These are phyloP conservation scores for Anthonomus grandis DNA, from an alignment of 1,140 invertebrate genomes.

Conservation along the genomic window DNA sequence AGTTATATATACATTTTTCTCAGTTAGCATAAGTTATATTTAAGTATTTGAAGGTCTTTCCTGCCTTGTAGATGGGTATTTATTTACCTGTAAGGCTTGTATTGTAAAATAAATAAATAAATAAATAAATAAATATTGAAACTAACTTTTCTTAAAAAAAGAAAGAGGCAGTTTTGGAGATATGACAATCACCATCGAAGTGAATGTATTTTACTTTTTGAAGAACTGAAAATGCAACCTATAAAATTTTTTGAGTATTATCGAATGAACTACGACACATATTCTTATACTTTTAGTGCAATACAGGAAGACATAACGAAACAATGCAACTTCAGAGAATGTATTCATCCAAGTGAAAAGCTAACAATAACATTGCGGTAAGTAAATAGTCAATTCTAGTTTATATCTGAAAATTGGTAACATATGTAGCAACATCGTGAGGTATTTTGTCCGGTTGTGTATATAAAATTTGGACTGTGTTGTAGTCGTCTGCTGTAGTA, in stretches of 20 bases:
- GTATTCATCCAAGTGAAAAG: background rate
- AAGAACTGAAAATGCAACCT: background rate
- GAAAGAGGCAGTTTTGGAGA: conserved; percentile 5
- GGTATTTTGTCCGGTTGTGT: background rate
- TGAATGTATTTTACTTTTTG: conserved; percentile 5
- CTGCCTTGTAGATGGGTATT: too few relatives aligned
- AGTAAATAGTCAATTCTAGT: conserved; percentile 7
- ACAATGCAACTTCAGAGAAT: conserved; percentile 6
- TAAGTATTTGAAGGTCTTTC: too few relatives aligned
- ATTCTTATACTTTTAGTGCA: conserved; percentile 1
- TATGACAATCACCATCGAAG: conserved; percentile 4
- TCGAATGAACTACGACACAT: too few relatives aligned
- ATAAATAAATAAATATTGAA: too few relatives aligned
- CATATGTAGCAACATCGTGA: conserved; percentile 4
- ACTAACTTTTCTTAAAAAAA: conserved; percentile 3
- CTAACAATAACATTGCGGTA: conserved; percentile 12
- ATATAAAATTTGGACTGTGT: background rate
- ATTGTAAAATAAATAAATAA: too few relatives aligned
- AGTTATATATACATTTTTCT: too few relatives aligned
- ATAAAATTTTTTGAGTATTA: too few relatives aligned
- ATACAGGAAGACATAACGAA: conserved; percentile 1
- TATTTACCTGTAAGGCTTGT: too few relatives aligned
- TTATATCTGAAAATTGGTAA: conserved; percentile 5
- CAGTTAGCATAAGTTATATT: too few relatives aligned
- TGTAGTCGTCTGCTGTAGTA: background rate